Conservation (phyloP, 2,797 vertebrate species). For the Hozukius guyotensis region DNA sequence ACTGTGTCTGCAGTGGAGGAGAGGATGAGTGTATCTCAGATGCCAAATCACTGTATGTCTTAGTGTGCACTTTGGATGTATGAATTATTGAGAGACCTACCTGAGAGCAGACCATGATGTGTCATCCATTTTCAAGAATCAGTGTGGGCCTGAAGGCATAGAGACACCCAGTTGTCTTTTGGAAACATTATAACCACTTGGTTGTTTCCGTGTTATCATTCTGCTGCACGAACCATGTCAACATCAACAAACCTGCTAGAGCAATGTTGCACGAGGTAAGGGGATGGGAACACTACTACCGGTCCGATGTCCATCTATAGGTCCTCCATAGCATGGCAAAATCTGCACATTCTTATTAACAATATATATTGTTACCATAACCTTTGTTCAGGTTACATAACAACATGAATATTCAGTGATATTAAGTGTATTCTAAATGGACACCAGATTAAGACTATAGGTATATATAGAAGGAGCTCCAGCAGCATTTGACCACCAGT, state of each 20-base stretch:
- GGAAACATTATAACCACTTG: not conserved
- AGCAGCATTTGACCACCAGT: not conserved
- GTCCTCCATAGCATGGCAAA: too few species aligned
- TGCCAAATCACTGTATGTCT: not conserved
- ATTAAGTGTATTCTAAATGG: not conserved
- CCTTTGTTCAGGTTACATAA: not conserved
- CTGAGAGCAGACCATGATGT: conserved; percentile 1
- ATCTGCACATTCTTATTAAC: not conserved
- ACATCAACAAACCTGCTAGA: not conserved
- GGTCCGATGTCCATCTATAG: not conserved
- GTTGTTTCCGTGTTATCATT: not conserved
- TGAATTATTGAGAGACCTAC: conserved; percentile 35
- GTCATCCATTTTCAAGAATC: conserved; percentile 15
- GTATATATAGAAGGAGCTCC: not conserved
- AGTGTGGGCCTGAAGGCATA: not conserved
- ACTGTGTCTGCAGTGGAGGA: not conserved
- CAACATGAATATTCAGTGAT: not conserved
- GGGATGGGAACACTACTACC: too few species aligned
- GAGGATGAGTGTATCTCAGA: not conserved
- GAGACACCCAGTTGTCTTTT: not conserved
- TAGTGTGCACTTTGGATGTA: conserved; percentile 1
- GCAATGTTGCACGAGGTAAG: not conserved
- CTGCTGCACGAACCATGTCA: not conserved
- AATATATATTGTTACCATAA: not conserved
- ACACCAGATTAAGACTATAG: not conserved